Evolutionary conservation across 2,797 vertebrate species (phyloP).

Genomic region (Scarus forsteni): DNA sequence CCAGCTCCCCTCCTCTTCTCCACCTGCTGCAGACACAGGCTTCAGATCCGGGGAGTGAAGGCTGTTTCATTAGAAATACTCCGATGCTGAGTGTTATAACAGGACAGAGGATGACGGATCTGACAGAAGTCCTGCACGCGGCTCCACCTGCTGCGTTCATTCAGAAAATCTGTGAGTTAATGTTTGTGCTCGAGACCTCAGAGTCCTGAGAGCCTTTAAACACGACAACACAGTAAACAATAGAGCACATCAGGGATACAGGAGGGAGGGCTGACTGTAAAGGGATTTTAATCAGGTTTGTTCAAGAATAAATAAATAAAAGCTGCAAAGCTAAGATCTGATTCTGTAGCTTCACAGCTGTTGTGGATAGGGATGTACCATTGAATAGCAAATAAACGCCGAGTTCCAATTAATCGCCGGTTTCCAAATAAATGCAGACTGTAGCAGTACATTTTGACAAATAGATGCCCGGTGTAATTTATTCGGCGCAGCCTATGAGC

Average conservation of each 20-base stretch:
- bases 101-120: conserved; percentile 55
- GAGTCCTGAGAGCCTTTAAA: background rate
- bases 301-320: too few relatives aligned
- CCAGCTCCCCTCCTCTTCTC: background rate
- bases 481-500: too few relatives aligned
- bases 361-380: too few relatives aligned
- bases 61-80: conserved; percentile 52
- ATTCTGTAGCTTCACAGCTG: too few relatives aligned
- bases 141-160: conserved; percentile 11
- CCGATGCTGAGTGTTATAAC: conserved; percentile 46
- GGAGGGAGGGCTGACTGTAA: background rate
- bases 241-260: background rate
- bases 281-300: background rate
- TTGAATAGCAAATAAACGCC: too few relatives aligned
- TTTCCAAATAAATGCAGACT: too few relatives aligned
- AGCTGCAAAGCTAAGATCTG: too few relatives aligned
- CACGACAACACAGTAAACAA: background rate
- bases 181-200: background rate
- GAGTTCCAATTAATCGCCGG: too few relatives aligned
- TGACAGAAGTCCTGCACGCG: conserved; percentile 12
- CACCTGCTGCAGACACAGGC: conserved; percentile 25
- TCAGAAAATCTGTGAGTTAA: conserved; percentile 11
- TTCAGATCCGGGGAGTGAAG: conserved; percentile 43
- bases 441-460: too few relatives aligned
- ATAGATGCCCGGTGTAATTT: too few relatives aligned